phyloP scores from a whole-genome alignment of 2,888 invertebrate genomes.

The Ypsolopha sequella region DNA sequence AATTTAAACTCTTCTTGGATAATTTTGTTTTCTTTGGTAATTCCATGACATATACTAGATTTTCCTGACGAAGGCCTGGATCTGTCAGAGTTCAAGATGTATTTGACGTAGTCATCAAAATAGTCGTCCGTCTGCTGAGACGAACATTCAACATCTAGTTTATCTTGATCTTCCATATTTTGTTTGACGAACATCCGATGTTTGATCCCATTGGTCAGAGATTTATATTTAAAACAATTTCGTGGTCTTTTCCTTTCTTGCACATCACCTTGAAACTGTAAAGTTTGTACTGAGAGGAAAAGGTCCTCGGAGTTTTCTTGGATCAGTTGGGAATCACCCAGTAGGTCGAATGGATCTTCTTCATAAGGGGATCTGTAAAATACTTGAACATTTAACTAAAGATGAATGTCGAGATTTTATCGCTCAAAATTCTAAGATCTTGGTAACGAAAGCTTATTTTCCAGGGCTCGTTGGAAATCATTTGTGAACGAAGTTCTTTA shows the following conservation, averaged over 20 bases:
- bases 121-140: slow-evolving; percentile 45
- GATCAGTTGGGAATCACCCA: slow-evolving; percentile 16
- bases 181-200: slow-evolving; percentile 61
- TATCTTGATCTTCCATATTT: slow-evolving; percentile 28
- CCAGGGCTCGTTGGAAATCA: no score
- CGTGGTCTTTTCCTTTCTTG: slow-evolving; percentile 33
- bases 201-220: slow-evolving; percentile 24
- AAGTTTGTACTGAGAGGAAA: slow-evolving; percentile 50
- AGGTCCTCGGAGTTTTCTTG: slow-evolving; percentile 26
- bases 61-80: slow-evolving; percentile 45
- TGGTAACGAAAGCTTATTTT: no score
- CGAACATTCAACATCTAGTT: slow-evolving; percentile 27
- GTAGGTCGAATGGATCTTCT: slow-evolving; percentile 12
- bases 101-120: slow-evolving; percentile 52
- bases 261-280: slow-evolving; percentile 44
- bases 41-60: slow-evolving; percentile 40
- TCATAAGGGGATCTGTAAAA: slow-evolving; percentile 28
- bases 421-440: no score
- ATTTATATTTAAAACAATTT: slow-evolving; percentile 53
- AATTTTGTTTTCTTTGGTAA: no score
- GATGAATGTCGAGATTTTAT: no score
- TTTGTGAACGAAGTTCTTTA: no score
- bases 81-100: slow-evolving; percentile 35
- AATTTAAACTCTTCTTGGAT: no score
- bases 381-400: slow-evolving; percentile 19